Evolutionary conservation across 2,888 invertebrate species (phyloP).

Genomic region (Scaptomyza tumidula): DNA sequence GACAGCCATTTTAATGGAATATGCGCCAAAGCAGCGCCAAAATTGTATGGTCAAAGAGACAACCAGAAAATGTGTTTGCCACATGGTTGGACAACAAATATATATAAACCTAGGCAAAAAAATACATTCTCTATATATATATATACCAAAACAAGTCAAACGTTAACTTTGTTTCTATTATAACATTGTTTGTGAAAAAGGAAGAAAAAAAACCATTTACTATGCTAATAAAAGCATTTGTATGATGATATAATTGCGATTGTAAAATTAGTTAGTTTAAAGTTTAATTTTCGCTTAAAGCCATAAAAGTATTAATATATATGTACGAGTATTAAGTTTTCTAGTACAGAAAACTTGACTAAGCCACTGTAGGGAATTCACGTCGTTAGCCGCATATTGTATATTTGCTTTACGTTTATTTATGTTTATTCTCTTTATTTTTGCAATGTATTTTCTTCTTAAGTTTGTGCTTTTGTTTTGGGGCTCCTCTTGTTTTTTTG

Average conservation of each 20-base stretch:
- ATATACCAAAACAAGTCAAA: not conserved
- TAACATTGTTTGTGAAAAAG: not conserved
- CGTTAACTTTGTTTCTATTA: slow-evolving; percentile 3
- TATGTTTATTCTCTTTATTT: slow-evolving; percentile 23
- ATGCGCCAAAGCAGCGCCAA: slow-evolving; percentile 56
- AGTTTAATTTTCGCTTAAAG: not conserved
- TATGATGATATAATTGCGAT: not conserved
- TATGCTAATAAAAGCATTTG: not conserved
- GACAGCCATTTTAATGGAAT: slow-evolving; percentile 80
- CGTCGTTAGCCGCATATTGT: not conserved
- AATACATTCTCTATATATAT: not conserved
- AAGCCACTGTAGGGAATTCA: slow-evolving; percentile 12
- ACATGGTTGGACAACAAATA: slow-evolving; percentile 35
- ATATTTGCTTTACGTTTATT: slow-evolving; percentile 24
- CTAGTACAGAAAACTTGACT: not conserved
- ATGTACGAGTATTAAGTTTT: not conserved
- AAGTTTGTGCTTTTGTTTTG: slow-evolving; percentile 33
- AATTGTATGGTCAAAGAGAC: slow-evolving; percentile 52
- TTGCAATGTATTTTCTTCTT: slow-evolving; percentile 32
- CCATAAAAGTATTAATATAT: not conserved
- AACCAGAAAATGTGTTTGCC: slow-evolving; percentile 46
- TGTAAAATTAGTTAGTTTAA: not conserved
- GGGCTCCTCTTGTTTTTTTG: slow-evolving; percentile 33
- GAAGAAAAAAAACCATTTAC: not conserved
- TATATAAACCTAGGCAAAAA: slow-evolving; percentile 22